Base-by-base conservation (phyloP, 1,140 invertebrate genomes). In the Drosophila funebris region DNA sequence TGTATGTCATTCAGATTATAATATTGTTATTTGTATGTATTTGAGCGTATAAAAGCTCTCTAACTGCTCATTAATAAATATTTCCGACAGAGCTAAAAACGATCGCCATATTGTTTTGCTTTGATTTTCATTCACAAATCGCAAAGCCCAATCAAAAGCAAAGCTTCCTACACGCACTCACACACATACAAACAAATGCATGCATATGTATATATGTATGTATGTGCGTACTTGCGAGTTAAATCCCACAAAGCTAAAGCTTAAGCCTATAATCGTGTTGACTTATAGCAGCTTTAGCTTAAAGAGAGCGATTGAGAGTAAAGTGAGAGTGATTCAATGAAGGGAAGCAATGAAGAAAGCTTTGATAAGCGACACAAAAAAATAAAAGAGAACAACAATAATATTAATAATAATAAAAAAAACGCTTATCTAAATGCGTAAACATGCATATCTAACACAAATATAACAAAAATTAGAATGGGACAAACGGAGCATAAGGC, bases 361-460 rank as follows among this genome's bases (percentile, higher is more conserved):
- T 20, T 6, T 36, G 63, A 66, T 66, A 66, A 58, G 63, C 8
- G 24, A 6, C 31, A n/a, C 9, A 27, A 29, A 46, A 37, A 13
- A 6, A 24, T 9, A 29, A 48, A n/a, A 48, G n/a, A 54, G 11
- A 24, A 52, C 18, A 39, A 60, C 50, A n/a, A 20, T 13, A 39
- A 31, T 11, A 16, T n/a, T n/a, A n/a, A n/a, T n/a, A n/a, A 48
- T 46, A 58, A 16, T 7, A 46, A 63, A 13, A 14, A 24, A 46
- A 6, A 24, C 48, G 67, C 68, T 71, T 71, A 71, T 71, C 68
- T 56, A 31, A 71, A 64, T 64, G 52, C 43, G 68, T 71, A 57
- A 71, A 71, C 68, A 71, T 64, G 68, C 50, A 71, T 71, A 64
- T 71, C 63, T 60, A 46, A 13, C 31, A 73, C 63, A 72, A 46